Conservation (phyloP, 2,113 vertebrate genomes). For the Zootoca vivipara region DNA sequence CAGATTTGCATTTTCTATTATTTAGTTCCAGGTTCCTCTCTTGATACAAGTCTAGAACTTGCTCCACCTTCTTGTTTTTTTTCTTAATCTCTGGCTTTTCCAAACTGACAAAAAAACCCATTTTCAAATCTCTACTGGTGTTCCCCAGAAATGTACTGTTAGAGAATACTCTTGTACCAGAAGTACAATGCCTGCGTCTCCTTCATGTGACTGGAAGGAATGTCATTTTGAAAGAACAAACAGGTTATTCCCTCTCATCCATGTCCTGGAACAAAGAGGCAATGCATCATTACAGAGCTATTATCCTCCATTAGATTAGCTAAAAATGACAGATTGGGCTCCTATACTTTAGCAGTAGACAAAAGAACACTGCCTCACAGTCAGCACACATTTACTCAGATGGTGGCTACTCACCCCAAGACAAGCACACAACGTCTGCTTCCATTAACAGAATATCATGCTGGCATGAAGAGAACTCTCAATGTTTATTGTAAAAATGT, state of each 20-base stretch:
- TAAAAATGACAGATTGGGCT: constrained; percentile 2
- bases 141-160: background rate
- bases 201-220: background rate
- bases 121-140: background rate
- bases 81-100: background rate
- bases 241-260: background rate
- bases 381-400: constrained; percentile 1
- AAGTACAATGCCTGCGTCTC: background rate
- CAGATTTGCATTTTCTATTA: background rate
- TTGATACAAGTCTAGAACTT: background rate
- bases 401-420: background rate
- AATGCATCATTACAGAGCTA: background rate
- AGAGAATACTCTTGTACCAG: background rate
- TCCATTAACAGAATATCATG: background rate
- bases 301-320: background rate
- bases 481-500: background rate
- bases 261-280: background rate
- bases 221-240: constrained; percentile 6
- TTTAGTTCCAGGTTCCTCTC: background rate
- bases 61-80: background rate
- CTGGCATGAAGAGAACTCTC: background rate
- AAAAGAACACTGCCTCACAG: background rate
- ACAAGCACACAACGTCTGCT: background rate
- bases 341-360: background rate
- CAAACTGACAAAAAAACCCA: background rate